Percentiles rank a stretch among this genome's conserved stretches.
Conservation (phyloP, 2,113 vertebrate species). For the Cariama cristata region DNA sequence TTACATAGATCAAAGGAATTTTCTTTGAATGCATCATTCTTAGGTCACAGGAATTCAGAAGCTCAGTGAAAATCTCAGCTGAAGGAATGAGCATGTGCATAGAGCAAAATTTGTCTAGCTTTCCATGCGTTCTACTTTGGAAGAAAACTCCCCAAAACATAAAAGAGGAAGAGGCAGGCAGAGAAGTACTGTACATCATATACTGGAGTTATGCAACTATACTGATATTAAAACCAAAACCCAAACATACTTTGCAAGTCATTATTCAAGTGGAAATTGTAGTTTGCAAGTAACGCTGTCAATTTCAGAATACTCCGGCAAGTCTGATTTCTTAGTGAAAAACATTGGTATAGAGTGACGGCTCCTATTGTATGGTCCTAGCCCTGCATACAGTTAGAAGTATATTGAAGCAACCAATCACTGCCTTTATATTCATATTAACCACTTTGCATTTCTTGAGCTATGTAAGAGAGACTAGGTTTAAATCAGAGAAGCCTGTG, state of each 20-base stretch:
- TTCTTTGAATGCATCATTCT: not conserved
- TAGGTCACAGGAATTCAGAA: not conserved
- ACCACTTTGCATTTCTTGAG: not conserved
- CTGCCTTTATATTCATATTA: not conserved
- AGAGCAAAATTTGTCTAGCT: not conserved
- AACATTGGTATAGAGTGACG: not conserved
- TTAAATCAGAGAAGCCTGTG: not conserved
- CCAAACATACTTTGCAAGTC: not conserved
- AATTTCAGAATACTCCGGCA: not conserved
- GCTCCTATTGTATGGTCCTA: not conserved
- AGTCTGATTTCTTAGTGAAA: not conserved
- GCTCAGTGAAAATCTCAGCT: not conserved
- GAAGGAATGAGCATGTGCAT: not conserved
- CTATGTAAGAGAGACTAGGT: not conserved
- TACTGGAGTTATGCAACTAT: not conserved
- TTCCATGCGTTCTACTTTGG: not conserved
- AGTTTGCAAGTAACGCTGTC: not conserved
- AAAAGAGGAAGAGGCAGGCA: not conserved
- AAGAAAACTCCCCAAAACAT: not conserved
- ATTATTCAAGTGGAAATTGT: not conserved
- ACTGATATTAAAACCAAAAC: not conserved
- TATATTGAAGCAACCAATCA: not conserved
- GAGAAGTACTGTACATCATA: not conserved
- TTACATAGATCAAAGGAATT: not conserved
- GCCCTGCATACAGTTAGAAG: not conserved